Evolutionary conservation across 2,888 invertebrate genomes (phyloP).

Genomic region (Torymus tubicola): DNA sequence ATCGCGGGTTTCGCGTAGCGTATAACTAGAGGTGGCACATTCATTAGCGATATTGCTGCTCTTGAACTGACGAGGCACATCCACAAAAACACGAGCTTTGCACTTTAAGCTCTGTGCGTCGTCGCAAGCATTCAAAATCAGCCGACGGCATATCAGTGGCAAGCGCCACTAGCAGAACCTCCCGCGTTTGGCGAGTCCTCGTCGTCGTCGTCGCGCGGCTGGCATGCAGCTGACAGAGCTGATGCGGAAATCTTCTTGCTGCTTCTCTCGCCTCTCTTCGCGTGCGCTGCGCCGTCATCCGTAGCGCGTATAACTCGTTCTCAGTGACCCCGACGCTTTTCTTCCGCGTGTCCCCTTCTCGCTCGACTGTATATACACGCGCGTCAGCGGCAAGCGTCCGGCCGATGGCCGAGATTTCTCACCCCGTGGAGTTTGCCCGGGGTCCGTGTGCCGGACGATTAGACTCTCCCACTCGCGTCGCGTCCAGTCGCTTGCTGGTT

Average conservation of each 20-base stretch:
- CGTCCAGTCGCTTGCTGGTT: neutral
- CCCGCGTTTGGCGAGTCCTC: too few relatives aligned
- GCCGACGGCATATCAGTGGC: slow-evolving; percentile 2
- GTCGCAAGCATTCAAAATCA: slow-evolving; percentile 32
- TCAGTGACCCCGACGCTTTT: slow-evolving; percentile 36
- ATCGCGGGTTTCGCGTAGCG: too few relatives aligned
- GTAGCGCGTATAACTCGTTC: slow-evolving; percentile 27
- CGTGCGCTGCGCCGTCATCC: neutral
- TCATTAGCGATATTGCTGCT: too few relatives aligned
- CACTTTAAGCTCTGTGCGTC: too few relatives aligned
- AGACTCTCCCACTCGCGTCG: slow-evolving; percentile 15
- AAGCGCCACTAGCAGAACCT: neutral
- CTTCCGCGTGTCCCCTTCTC: slow-evolving; percentile 24
- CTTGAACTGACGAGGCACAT: too few relatives aligned
- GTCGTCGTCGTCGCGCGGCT: too few relatives aligned
- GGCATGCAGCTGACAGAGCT: slow-evolving; percentile 32
- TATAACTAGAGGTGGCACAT: too few relatives aligned
- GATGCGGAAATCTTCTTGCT: slow-evolving; percentile 44
- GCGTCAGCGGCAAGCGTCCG: slow-evolving; percentile 51
- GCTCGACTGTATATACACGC: slow-evolving; percentile 38
- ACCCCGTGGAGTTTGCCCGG: slow-evolving; percentile 8
- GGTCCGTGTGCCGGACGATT: neutral
- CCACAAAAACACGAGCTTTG: too few relatives aligned
- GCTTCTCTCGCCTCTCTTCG: neutral
- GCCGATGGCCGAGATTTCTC: slow-evolving; percentile 46